Base-by-base conservation (phyloP, 2,888 invertebrate genomes). In the Ganaspis brasiliensis region DNA sequence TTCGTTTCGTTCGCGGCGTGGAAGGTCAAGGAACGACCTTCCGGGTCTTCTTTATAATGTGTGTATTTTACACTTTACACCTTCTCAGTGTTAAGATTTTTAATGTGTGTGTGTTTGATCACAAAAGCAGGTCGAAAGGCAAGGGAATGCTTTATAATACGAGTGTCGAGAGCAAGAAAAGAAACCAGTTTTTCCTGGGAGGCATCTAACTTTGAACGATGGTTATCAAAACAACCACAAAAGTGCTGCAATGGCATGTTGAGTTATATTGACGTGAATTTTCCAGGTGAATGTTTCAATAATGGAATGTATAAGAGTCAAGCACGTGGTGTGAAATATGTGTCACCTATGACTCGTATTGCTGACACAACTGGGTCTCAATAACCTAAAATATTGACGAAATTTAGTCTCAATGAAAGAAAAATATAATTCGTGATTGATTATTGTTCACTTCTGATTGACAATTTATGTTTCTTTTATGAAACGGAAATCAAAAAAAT, bases 11-110 rank as follows among this genome's bases (percentile, higher is more conserved):
- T 24, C 24, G 3, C 59, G 70, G 67, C 63, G 59, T 56, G 57
- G 78, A 85, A 82, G 84, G 84, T 84, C 84, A 83, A 83, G 82
- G 76, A 85, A 86, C 83, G 88, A 83, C 87, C 86, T 87, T 87
- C 84, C 83, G 79, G 77, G 82, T 78, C 80, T 74, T 75, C 74
- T 76, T 77, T 67, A 40, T 45, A 24, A 45, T 67, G 45, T 63
- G 37, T 63, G 21, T 67, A 67, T 24, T 67, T 67, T 67, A 67
- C 45, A 45, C n/a, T 67, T 67, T 21, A 67, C 67, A 59, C 59
- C 59, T 59, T 9, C 40, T 63, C 24, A 40, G 37, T 52, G 19
- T 52, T 19, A 14, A 12, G 3, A 14, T 45, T 1, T n/a, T n/a
- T n/a, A n/a, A n/a, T 45, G 49, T 16, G 56, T 49, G 73, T 40